Percentiles rank a stretch among this genome's conserved stretches.
Conservation (phyloP, 2,888 invertebrate genomes). For the Drosophila falleni region DNA sequence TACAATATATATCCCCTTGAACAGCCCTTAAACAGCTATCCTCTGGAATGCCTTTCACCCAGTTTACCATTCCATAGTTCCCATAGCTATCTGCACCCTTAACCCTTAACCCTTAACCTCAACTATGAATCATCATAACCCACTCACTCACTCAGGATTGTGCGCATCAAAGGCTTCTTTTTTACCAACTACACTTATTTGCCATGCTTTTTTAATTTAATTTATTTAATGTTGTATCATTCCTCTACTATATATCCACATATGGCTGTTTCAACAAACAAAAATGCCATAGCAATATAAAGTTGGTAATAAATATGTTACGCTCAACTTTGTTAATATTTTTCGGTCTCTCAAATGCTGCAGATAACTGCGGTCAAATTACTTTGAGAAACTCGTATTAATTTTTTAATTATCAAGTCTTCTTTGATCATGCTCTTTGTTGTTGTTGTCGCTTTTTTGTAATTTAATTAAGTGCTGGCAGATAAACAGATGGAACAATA, state of each 20-base stretch:
- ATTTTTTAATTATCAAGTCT: slow-evolving; percentile 29
- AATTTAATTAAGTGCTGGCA: slow-evolving; percentile 15
- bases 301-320: neutral
- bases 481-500: neutral
- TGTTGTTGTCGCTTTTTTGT: slow-evolving; percentile 1
- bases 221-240: neutral
- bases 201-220: neutral
- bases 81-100: too few species aligned
- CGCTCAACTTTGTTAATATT: neutral
- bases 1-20: too few species aligned
- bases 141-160: neutral
- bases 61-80: too few species aligned
- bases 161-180: neutral
- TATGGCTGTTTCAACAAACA: neutral
- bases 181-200: neutral
- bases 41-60: too few species aligned
- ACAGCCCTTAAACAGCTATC: too few species aligned
- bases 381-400: slow-evolving; percentile 29
- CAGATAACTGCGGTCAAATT: neutral
- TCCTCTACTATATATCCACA: neutral
- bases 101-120: too few species aligned
- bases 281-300: neutral
- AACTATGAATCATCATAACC: neutral
- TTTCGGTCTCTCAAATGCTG: neutral
- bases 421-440: neutral